These are phyloP conservation scores for Sinhomidia bicolor DNA, from an alignment of 2,888 invertebrate genomes.

Conservation along the genomic window DNA sequence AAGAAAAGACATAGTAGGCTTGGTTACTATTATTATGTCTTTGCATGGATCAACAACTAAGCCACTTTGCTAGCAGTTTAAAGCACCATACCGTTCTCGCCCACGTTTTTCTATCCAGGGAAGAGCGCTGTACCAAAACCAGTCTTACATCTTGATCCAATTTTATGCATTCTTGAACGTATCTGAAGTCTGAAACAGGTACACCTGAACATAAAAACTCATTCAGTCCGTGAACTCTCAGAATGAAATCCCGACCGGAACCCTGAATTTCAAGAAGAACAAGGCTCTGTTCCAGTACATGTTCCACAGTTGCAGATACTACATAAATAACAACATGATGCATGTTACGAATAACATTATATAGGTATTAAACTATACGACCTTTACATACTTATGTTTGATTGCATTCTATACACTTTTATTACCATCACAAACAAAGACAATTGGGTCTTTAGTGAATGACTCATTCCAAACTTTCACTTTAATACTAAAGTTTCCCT, in stretches of 20 bases:
- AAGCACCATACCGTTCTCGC: conserved; percentile 87
- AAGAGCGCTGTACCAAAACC: conserved; percentile 85
- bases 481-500: conserved; percentile 93
- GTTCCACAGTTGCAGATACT: conserved; percentile 94
- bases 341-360: background rate
- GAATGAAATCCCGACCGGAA: conserved; percentile 86
- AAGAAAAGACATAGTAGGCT: background rate
- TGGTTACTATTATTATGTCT: background rate
- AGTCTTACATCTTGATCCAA: conserved; percentile 93
- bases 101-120: conserved; percentile 86
- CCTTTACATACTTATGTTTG: no score
- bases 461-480: conserved; percentile 88
- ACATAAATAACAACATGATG: conserved; percentile 77
- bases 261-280: conserved; percentile 90
- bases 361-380: no score
- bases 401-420: no score
- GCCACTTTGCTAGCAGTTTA: background rate
- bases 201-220: conserved; percentile 94
- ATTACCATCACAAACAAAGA: conserved; percentile 95
- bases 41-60: background rate
- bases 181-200: conserved; percentile 93
- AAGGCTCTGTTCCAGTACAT: conserved; percentile 91
- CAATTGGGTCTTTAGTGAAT: conserved; percentile 87
- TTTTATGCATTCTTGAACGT: conserved; percentile 96
- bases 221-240: conserved; percentile 92